Evolutionary conservation across 2,113 vertebrate species (phyloP), one percentile per base, ranked within the genome.

Genomic region (Cyrtonyx montezumae): DNA sequence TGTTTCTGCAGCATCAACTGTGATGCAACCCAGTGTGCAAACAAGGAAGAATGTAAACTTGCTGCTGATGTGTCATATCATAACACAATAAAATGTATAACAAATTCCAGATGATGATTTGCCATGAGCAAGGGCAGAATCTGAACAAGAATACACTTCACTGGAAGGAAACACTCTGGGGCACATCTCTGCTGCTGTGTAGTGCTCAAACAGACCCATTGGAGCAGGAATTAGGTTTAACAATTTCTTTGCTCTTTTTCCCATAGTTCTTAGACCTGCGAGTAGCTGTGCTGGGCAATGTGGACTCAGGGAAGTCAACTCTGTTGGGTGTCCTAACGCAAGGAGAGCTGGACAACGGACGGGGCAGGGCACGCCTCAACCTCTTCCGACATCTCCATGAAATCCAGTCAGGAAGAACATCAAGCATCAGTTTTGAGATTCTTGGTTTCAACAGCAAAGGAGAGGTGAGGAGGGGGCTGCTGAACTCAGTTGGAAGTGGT

Each of bases 401-500:
- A 96, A 99, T 99, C 97, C 99, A 99, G 91, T 99, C 99, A 19
- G 99, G 99, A 88, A 98, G 99, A 34, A 99, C 99, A 0, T 99
- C 99, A 23, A 99, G 99, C 96, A 99, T 99, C 97, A 99, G 99
- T 97, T 99, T 99, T 97, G 99, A 99, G 97, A 99, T 99, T 93
- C 98, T 99, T 1, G 99, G 99, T 74, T 99, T 99, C 95, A 99
- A 99, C 96, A 99, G 99, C 97, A 99, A 99, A 98, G 99, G 99
- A 97, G 99, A 99, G 98, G 99, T 99, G 83, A 93, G 94, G 43
- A 46, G 36, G 62, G 42, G 32, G 43, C 51, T 92, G 43, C 62
- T 88, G 48, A 75, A 43, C 19, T 88, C 11, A 23, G 37, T 51
- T 90, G 62, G 55, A 63, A 69, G 73, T 59, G 42, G 55, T 25